phyloP scores from a whole-genome alignment of 2,797 vertebrate species.

The Hydrophis major region DNA sequence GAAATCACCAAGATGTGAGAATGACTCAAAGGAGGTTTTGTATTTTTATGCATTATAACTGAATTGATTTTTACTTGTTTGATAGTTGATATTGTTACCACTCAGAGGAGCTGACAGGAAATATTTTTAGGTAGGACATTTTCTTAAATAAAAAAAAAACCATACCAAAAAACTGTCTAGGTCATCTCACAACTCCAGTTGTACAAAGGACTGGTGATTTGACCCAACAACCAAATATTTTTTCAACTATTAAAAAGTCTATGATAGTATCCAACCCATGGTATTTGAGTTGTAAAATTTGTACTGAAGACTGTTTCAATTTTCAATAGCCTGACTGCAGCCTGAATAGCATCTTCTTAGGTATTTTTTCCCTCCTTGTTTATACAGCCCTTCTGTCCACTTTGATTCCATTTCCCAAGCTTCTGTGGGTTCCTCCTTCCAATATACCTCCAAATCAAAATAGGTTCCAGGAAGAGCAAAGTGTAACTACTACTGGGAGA shows the following conservation, averaged over 20 bases:
- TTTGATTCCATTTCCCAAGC: conserved; percentile 1
- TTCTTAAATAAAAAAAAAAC: not conserved
- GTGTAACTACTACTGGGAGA: not conserved
- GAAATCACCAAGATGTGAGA: not conserved
- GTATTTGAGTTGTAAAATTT: conserved; percentile 4
- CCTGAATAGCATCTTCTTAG: not conserved
- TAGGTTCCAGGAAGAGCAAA: not conserved
- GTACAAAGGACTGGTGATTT: not conserved
- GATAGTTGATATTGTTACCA: not conserved
- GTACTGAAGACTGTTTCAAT: conserved; percentile 6
- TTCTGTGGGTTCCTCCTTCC: conserved; percentile 1
- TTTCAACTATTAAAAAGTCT: not conserved
- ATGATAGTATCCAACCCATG: not conserved
- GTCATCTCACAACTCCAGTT: not conserved
- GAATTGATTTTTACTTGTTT: not conserved
- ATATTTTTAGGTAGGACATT: not conserved
- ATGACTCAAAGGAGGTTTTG: not conserved
- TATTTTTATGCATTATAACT: not conserved
- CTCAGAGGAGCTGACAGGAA: not conserved
- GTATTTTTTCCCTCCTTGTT: not conserved
- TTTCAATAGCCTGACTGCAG: not conserved
- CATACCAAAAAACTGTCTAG: not conserved
- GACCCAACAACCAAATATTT: not conserved
- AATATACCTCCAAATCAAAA: not conserved
- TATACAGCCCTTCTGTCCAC: not conserved